Percentiles rank a stretch among this genome's conserved stretches.
Evolutionary conservation across 2,888 invertebrate genomes (phyloP).

Genomic region (Synergus laeviventris): DNA sequence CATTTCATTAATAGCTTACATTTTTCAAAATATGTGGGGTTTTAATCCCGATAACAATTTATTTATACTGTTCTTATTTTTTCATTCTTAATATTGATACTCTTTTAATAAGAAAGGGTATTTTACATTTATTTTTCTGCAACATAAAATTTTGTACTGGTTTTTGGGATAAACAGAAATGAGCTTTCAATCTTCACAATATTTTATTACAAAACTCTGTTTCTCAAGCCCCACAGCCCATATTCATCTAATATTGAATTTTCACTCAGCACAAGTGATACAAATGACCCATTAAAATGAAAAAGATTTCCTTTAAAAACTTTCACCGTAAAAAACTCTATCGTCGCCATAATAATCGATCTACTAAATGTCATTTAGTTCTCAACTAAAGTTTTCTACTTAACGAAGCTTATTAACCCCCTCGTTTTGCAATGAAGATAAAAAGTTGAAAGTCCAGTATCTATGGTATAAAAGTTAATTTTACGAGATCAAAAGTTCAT

Average conservation of each 20-base stretch:
- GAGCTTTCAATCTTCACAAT: not conserved
- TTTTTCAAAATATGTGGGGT: not conserved
- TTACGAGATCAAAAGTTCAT: constrained; percentile 15
- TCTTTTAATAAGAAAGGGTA: too few species aligned
- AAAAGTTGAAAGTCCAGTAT: constrained; percentile 7
- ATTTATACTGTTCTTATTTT: too few species aligned
- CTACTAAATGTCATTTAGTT: not conserved
- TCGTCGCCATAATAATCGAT: not conserved
- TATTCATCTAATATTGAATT: not conserved
- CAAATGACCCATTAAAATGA: not conserved
- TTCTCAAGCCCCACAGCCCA: not conserved
- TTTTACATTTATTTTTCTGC: too few species aligned
- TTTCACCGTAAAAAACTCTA: not conserved
- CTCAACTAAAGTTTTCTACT: not conserved
- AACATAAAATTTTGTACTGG: too few species aligned
- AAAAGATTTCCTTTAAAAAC: not conserved
- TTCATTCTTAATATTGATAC: too few species aligned
- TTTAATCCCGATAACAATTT: too few species aligned
- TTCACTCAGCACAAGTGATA: not conserved
- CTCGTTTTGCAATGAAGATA: not conserved
- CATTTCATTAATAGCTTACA: not conserved
- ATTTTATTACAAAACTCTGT: not conserved
- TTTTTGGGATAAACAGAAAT: too few species aligned
- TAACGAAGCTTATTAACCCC: not conserved
- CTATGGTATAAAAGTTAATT: constrained; percentile 20